A percentile compares a stretch with the other conserved stretches of the same genome.
These are phyloP conservation scores for Forficula auricularia DNA, from an alignment of 1,140 invertebrate species.

Conservation along the genomic window DNA sequence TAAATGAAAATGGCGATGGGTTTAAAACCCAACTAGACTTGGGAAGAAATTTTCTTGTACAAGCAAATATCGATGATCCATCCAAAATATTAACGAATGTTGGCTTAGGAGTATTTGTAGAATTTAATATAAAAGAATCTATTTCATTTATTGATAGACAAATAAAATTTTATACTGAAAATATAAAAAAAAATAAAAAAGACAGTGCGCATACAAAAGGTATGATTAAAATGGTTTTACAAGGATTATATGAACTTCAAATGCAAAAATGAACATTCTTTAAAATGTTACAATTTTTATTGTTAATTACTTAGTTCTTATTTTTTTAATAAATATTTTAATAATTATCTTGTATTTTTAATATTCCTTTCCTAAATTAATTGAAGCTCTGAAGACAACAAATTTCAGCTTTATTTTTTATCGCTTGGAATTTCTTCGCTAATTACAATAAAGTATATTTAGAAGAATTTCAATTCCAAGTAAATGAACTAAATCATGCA, in stretches of 20 bases:
- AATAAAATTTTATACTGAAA: constrained; percentile 41
- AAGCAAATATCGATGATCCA: constrained; percentile 48
- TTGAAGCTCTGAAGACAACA: no score
- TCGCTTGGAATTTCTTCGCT: no score
- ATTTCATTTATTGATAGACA: constrained; percentile 48
- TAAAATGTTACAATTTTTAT: not conserved
- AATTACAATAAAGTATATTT: no score
- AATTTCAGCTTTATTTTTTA: no score
- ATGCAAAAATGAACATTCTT: constrained; percentile 15
- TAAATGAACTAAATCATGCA: no score
- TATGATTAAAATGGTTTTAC: constrained; percentile 59
- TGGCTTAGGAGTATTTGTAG: constrained; percentile 55
- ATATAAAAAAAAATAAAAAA: constrained; percentile 39
- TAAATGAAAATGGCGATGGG: constrained; percentile 30
- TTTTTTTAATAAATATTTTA: no score
- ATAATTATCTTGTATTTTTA: no score
- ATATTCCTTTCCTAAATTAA: no score
- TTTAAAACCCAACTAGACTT: constrained; percentile 65
- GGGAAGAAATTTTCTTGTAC: constrained; percentile 56
- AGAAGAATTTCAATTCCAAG: no score
- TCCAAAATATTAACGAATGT: constrained; percentile 51
- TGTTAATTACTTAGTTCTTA: no score
- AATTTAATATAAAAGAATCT: constrained; percentile 53
- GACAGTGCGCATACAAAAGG: constrained; percentile 52
- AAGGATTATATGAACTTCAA: constrained; percentile 41